These are phyloP conservation scores for Rutpela maculata DNA, from an alignment of 2,888 invertebrate genomes.

Conservation along the genomic window DNA sequence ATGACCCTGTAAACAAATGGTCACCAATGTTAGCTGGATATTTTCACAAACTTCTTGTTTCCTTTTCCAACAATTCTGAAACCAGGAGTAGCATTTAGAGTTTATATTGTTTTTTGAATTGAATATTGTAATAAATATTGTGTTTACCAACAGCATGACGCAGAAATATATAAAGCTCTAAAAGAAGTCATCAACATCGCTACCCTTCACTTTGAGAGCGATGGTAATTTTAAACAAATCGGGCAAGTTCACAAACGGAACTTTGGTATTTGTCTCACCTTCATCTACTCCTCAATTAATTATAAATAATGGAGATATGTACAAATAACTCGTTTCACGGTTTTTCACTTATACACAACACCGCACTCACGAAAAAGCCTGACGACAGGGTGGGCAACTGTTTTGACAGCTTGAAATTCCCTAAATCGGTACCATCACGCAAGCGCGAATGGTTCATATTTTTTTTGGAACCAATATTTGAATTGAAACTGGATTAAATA, in stretches of 20 bases:
- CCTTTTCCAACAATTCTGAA: not conserved
- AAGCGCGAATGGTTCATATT: conserved; percentile 8
- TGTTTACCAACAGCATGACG: conserved; percentile 64
- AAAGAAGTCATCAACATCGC: conserved; percentile 60
- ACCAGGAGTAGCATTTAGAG: not conserved
- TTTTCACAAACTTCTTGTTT: conserved; percentile 9
- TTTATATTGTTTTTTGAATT: conserved; percentile 15
- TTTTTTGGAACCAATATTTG: conserved; percentile 7
- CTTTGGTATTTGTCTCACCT: conserved; percentile 63
- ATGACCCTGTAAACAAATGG: conserved; percentile 63
- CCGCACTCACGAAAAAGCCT: conserved; percentile 69
- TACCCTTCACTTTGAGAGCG: conserved; percentile 25
- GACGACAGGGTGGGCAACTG: conserved; percentile 57
- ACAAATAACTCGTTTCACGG: conserved; percentile 65
- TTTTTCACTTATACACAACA: conserved; percentile 68
- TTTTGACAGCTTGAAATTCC: conserved; percentile 45
- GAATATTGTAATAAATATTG: conserved; percentile 41
- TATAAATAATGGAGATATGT: conserved; percentile 68
- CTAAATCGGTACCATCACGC: conserved; percentile 28
- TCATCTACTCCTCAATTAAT: conserved; percentile 72
- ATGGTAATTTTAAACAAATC: conserved; percentile 11
- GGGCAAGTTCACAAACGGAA: not conserved
- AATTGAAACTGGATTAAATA: not conserved
- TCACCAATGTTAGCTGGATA: conserved; percentile 29
- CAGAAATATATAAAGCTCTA: conserved; percentile 59